Evolutionary conservation across 2,113 vertebrate species (phyloP).

Genomic region (Ellobius talpinus): DNA sequence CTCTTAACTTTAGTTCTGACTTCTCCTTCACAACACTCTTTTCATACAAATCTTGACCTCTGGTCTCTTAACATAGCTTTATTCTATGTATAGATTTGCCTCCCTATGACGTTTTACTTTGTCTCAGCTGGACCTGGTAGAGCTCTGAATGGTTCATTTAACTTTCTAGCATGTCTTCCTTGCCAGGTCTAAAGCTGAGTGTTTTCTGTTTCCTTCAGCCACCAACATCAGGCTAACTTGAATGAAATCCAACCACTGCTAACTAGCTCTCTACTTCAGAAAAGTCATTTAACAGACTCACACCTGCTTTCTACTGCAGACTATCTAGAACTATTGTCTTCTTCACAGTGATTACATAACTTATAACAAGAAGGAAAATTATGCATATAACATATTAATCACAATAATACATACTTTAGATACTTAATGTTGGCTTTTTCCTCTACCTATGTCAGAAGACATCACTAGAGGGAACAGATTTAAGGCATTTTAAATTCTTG

Average conservation of each 20-base stretch:
- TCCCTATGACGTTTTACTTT: slow-evolving; percentile 1
- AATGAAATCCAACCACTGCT: background rate
- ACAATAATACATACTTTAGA: background rate
- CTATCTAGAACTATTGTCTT: background rate
- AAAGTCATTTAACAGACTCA: background rate
- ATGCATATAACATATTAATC: background rate
- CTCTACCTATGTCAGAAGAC: background rate
- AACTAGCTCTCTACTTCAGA: background rate
- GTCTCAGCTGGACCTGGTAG: background rate
- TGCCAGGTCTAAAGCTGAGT: background rate
- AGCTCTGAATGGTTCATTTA: background rate
- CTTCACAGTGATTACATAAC: background rate
- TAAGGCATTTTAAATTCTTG: background rate
- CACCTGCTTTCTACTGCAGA: background rate
- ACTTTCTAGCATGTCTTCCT: background rate
- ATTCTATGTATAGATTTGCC: background rate
- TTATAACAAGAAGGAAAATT: background rate
- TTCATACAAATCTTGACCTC: background rate
- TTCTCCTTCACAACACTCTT: background rate
- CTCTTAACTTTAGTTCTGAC: background rate
- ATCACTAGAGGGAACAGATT: background rate
- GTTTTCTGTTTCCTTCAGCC: background rate
- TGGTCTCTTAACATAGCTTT: background rate
- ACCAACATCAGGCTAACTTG: background rate
- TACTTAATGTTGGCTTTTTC: background rate